Evolutionary conservation across 2,797 vertebrate genomes (phyloP).

Genomic region (Agapornis canus): DNA sequence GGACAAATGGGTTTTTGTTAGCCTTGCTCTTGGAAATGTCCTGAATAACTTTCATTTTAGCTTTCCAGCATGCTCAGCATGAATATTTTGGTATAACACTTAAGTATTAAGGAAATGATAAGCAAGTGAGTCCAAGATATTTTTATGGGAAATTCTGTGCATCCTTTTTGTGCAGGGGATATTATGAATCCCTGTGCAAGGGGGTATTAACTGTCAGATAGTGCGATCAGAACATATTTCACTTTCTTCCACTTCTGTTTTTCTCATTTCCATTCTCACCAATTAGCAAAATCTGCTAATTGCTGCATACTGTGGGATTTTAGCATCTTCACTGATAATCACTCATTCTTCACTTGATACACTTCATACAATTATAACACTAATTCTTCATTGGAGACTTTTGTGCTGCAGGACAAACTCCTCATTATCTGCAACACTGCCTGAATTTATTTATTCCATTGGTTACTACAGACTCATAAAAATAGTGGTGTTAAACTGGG

Average conservation of each 20-base stretch:
- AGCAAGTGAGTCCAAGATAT: background rate
- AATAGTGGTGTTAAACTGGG: background rate
- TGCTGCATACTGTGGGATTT: background rate
- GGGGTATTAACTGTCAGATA: background rate
- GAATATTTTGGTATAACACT: background rate
- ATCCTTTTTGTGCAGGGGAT: background rate
- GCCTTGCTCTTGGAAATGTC: background rate
- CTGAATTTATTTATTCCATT: background rate
- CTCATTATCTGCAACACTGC: background rate
- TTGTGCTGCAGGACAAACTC: background rate
- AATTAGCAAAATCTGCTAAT: background rate
- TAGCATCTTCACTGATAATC: background rate
- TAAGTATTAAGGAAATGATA: background rate
- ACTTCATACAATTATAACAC: background rate
- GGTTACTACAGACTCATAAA: conserved; percentile 1
- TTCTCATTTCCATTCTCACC: conserved; percentile 4
- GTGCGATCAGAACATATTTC: background rate
- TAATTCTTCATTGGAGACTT: background rate
- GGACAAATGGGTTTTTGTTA: background rate
- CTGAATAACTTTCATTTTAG: background rate
- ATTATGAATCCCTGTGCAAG: background rate
- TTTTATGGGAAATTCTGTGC: background rate
- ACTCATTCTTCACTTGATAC: background rate
- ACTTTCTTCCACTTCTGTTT: background rate
- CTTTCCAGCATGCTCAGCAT: background rate